These are phyloP conservation scores for Phylloscopus collybita DNA, from an alignment of 2,797 vertebrate genomes.

Conservation along the genomic window DNA sequence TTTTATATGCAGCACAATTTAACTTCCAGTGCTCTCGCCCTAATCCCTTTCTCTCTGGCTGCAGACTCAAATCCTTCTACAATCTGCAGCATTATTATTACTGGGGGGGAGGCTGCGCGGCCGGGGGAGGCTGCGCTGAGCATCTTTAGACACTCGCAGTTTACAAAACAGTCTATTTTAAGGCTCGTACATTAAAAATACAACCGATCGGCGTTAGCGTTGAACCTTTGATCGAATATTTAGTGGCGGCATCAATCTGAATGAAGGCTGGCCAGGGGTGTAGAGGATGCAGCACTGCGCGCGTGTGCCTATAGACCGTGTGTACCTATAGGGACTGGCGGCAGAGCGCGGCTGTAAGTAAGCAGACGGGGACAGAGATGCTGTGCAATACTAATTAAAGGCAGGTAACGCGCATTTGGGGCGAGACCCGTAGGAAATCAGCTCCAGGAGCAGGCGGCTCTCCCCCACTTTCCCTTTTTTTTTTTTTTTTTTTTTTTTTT, in stretches of 20 bases:
- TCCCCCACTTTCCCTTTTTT: neutral
- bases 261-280: conserved; percentile 27
- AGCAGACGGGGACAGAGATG: neutral
- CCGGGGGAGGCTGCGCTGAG: neutral
- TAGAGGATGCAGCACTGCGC: neutral
- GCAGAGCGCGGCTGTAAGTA: neutral
- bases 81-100: conserved; percentile 73
- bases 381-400: neutral
- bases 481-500: too few species aligned
- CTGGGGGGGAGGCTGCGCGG: neutral
- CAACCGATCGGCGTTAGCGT: neutral
- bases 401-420: neutral
- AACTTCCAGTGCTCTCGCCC: conserved; percentile 88
- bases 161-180: conserved; percentile 47
- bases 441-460: neutral
- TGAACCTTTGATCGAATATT: conserved; percentile 40
- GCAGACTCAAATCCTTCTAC: conserved; percentile 87
- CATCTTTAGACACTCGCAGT: conserved; percentile 30
- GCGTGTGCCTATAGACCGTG: neutral
- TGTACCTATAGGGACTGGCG: neutral
- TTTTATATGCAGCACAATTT: conserved; percentile 92
- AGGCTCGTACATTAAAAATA: conserved; percentile 32
- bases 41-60: conserved; percentile 86
- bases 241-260: conserved; percentile 29
- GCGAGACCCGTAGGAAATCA: neutral